phyloP scores from a whole-genome alignment of 1,140 invertebrate species.

The fruit fly (Drosophila melanogaster) region DNA sequence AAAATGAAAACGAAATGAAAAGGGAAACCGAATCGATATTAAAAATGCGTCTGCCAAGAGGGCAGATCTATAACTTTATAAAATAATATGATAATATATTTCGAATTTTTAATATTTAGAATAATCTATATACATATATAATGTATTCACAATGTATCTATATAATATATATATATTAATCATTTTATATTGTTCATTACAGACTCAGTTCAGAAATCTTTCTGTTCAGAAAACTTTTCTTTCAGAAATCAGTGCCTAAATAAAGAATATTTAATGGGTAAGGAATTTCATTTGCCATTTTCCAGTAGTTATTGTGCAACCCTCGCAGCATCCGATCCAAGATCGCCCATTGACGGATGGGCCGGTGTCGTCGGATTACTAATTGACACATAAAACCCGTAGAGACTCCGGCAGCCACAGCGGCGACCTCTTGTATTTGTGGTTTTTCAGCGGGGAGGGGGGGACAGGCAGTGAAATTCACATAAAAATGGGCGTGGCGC shows the following conservation, averaged over 20 bases:
- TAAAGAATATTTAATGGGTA: too few species aligned
- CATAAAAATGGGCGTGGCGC: not conserved
- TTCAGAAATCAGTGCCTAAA: too few species aligned
- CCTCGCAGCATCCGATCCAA: constrained; percentile 17
- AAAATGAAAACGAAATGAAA: constrained; percentile 23
- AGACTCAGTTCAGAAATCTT: too few species aligned
- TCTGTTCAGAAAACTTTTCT: too few species aligned
- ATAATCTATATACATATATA: too few species aligned
- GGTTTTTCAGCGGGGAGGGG: not conserved
- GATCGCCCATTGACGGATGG: constrained; percentile 43
- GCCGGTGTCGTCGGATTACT: constrained; percentile 41
- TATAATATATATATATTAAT: too few species aligned
- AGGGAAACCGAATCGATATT: constrained; percentile 29
- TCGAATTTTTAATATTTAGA: too few species aligned
- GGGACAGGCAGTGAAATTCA: not conserved
- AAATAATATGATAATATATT: too few species aligned
- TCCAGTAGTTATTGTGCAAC: not conserved
- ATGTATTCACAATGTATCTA: too few species aligned
- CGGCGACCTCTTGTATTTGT: constrained; percentile 35
- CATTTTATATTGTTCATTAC: too few species aligned
- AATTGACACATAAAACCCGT: constrained; percentile 53
- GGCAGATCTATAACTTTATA: constrained; percentile 5
- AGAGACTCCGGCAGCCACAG: constrained; percentile 36
- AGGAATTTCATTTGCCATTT: too few species aligned
- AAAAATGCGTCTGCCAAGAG: not conserved